Percentiles rank a stretch among this genome's conserved stretches.
phyloP scores from a whole-genome alignment of 2,113 vertebrate species.

The Erythrolamprus reginae region DNA sequence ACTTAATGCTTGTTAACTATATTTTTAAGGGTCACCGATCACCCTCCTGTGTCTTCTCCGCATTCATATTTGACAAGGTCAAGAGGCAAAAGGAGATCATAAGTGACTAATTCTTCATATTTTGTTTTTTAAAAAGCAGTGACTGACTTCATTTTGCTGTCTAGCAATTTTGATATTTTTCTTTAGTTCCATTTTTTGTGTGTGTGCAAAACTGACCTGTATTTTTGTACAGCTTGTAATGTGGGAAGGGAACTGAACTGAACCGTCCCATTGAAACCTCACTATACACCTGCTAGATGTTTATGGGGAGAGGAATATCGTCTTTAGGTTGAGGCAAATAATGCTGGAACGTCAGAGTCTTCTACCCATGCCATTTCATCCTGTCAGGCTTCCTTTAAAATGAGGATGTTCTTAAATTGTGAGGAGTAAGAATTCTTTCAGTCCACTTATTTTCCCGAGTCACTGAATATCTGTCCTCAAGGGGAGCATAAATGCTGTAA shows the following conservation, averaged over 20 bases:
- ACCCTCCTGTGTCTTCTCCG: conserved; percentile 31
- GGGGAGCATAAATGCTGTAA: not conserved
- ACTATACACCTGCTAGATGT: not conserved
- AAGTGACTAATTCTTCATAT: conserved; percentile 28
- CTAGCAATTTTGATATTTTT: not conserved
- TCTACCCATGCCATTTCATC: not conserved
- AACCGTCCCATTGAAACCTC: not conserved
- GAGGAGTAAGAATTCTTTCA: not conserved
- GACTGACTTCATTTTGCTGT: not conserved
- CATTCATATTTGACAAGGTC: conserved; percentile 35
- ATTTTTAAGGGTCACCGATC: conserved; percentile 27
- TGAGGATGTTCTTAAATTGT: not conserved
- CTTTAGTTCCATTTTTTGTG: not conserved
- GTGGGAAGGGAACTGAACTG: not conserved
- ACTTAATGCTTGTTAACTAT: not conserved
- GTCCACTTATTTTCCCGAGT: not conserved
- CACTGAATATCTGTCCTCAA: not conserved
- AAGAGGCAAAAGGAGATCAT: conserved; percentile 53
- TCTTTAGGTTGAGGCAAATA: not conserved
- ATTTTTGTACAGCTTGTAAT: not conserved
- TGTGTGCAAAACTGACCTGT: not conserved
- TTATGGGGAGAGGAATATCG: not conserved
- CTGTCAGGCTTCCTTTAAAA: not conserved
- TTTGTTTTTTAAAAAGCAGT: not conserved
- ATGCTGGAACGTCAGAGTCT: not conserved